Evolutionary conservation across 2,113 vertebrate genomes (phyloP).

Genomic region (Stigmatopora argus): DNA sequence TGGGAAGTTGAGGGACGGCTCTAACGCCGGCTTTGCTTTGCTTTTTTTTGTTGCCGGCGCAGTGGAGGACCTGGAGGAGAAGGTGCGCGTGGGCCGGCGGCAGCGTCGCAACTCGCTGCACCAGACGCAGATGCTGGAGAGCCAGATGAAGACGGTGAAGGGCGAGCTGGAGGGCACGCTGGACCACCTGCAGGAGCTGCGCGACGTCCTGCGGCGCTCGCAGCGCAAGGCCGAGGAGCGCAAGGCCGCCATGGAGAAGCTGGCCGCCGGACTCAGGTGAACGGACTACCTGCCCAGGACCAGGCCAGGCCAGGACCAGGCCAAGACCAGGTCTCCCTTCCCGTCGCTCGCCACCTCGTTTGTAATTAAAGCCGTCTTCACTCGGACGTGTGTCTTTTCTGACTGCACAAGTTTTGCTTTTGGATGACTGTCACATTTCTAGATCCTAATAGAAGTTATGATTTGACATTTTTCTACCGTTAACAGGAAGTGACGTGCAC

Average conservation of each 20-base stretch:
- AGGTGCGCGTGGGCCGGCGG: conserved; percentile 76
- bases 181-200: conserved; percentile 80
- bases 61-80: conserved; percentile 85
- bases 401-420: no score
- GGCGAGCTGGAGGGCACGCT: conserved; percentile 77
- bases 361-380: no score
- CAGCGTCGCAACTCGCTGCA: conserved; percentile 77
- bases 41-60: no score
- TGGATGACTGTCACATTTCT: no score
- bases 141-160: conserved; percentile 79
- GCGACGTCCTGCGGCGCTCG: conserved; percentile 76
- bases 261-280: conserved; percentile 83
- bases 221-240: conserved; percentile 85
- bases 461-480: no score
- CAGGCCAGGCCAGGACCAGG: neutral
- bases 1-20: no score
- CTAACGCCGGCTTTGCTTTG: no score
- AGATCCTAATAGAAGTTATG: no score
- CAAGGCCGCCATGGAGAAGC: conserved; percentile 72
- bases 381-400: no score
- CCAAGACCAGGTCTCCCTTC: neutral
- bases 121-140: conserved; percentile 79
- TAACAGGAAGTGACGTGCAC: no score
- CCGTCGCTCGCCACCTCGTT: no score
- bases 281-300: neutral